Evolutionary conservation across 2,797 vertebrate genomes (phyloP).

Genomic region (Myotis planiceps): DNA sequence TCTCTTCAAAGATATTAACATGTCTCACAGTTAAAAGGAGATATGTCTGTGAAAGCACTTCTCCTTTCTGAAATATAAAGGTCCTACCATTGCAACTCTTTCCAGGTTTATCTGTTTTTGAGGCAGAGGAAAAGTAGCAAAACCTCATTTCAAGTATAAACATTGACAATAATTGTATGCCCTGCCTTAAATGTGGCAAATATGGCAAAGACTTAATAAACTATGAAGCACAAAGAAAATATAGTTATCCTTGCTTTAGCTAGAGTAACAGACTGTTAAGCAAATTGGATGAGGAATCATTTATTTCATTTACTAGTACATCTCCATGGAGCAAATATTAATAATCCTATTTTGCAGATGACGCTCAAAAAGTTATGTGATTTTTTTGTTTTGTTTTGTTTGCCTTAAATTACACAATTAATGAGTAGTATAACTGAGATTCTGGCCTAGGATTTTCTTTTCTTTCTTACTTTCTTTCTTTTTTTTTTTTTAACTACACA

Average conservation of each 20-base stretch:
- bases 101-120: neutral
- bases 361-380: neutral
- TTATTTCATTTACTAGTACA: neutral
- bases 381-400: neutral
- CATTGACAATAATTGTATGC: neutral
- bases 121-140: neutral
- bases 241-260: neutral
- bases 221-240: neutral
- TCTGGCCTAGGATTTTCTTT: neutral
- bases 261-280: neutral
- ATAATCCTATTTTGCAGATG: neutral
- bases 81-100: neutral
- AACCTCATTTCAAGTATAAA: conserved; percentile 2
- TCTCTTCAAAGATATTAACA: conserved; percentile 5
- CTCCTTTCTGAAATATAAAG: neutral
- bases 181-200: neutral
- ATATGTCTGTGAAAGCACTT: neutral
- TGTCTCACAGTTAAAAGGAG: neutral
- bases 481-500: neutral
- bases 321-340: neutral
- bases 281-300: neutral
- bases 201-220: conserved; percentile 1
- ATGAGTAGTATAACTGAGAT: neutral
- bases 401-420: neutral
- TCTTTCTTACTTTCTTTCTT: neutral